Evolutionary conservation across 2,113 vertebrate species (phyloP).

Genomic region (Rhea pennata): DNA sequence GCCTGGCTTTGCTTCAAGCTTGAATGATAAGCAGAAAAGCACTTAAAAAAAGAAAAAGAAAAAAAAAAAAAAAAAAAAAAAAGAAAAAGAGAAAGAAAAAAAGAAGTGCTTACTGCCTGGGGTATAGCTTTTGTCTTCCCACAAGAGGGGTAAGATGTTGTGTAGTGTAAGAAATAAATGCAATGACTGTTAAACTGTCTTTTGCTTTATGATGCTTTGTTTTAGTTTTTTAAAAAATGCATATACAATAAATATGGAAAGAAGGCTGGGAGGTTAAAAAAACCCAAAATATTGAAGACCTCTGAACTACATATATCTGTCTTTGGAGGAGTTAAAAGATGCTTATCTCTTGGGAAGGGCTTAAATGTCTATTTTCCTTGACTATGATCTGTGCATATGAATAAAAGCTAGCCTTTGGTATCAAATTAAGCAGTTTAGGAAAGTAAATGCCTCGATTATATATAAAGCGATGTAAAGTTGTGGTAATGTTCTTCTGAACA

Average conservation of each 20-base stretch:
- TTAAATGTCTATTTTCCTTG: neutral
- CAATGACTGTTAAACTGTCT: too few species aligned
- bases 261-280: neutral
- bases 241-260: constrained; percentile 15
- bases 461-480: neutral
- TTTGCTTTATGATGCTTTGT: too few species aligned
- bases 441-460: neutral
- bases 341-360: neutral
- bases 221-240: neutral
- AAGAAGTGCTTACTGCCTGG: neutral
- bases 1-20: neutral
- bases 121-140: neutral
- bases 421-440: neutral
- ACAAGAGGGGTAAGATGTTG: neutral
- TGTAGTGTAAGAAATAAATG: neutral
- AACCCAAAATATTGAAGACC: too few species aligned
- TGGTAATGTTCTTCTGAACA: neutral
- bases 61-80: too few species aligned
- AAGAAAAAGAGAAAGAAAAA: neutral
- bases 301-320: neutral
- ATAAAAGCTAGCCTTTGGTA: neutral
- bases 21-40: neutral
- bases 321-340: constrained; percentile 1
- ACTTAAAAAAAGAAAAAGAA: neutral
- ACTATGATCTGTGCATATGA: constrained; percentile 15